These are phyloP conservation scores for Latrodectus elegans DNA, from an alignment of 2,888 invertebrate species.

Conservation along the genomic window DNA sequence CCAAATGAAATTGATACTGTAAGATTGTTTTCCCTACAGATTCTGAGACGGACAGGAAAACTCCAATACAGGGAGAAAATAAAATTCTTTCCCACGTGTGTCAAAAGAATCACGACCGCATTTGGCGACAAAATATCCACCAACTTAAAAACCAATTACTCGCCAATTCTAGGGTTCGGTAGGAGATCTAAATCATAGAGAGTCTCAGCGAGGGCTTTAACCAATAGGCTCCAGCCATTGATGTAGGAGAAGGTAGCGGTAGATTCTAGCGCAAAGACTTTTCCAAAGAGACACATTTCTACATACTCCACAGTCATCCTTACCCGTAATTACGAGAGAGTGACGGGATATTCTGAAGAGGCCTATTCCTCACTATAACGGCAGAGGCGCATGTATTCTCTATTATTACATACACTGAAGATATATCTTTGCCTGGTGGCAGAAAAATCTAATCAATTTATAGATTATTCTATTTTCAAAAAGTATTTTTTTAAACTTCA, in stretches of 20 bases:
- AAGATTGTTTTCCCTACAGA: neutral
- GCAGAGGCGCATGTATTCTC: too few species aligned
- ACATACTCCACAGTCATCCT: neutral
- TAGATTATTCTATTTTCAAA: too few species aligned
- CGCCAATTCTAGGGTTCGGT: constrained; percentile 26
- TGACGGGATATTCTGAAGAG: neutral
- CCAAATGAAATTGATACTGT: neutral
- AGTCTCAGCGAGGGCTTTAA: constrained; percentile 19
- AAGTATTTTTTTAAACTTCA: too few species aligned
- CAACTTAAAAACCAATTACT: constrained; percentile 11
- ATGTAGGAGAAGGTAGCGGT: constrained; percentile 53
- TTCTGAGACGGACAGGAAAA: neutral
- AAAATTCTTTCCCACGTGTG: neutral
- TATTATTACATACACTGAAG: too few species aligned
- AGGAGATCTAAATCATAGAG: constrained; percentile 29
- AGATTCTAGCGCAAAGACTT: constrained; percentile 40
- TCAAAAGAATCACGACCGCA: neutral
- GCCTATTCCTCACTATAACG: neutral
- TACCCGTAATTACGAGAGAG: constrained; percentile 1
- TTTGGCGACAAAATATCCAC: neutral
- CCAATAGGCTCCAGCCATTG: constrained; percentile 49
- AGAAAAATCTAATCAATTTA: too few species aligned
- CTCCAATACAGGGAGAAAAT: neutral
- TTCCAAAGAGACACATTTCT: constrained; percentile 1
- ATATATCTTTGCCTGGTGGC: too few species aligned